Evolutionary conservation across 2,888 invertebrate species (phyloP).

Genomic region (Syritta pipiens): DNA sequence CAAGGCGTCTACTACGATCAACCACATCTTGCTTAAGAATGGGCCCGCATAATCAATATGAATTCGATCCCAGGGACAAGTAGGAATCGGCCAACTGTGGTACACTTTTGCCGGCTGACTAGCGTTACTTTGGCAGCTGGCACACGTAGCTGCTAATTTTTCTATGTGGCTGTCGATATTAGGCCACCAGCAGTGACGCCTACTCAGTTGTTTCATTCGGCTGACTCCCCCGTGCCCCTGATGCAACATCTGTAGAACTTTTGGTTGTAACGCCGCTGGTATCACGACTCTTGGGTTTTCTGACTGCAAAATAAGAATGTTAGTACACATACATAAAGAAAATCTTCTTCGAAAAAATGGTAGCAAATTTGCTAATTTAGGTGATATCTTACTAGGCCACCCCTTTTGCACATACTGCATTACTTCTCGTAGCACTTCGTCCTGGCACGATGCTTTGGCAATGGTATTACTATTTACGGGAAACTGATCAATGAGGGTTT

Average conservation of each 20-base stretch:
- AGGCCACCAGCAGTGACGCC: slow-evolving; percentile 43
- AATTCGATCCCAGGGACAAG: slow-evolving; percentile 73
- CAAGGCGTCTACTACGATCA: slow-evolving; percentile 76
- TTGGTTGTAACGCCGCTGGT: background rate
- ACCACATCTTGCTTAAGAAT: slow-evolving; percentile 71
- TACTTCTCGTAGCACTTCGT: background rate
- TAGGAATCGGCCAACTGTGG: background rate
- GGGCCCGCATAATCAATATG: slow-evolving; percentile 79
- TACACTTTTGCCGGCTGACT: background rate
- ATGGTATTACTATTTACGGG: background rate
- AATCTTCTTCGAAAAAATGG: slow-evolving; percentile 26
- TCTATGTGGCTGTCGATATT: slow-evolving; percentile 21
- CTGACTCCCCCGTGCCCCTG: slow-evolving; percentile 35
- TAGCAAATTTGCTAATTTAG: background rate
- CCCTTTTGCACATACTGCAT: slow-evolving; percentile 24
- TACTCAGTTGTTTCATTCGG: slow-evolving; percentile 27
- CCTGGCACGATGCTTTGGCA: slow-evolving; percentile 1
- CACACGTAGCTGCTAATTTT: background rate
- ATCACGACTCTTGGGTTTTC: background rate
- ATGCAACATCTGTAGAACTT: slow-evolving; percentile 17
- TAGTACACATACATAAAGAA: background rate
- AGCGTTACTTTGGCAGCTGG: background rate
- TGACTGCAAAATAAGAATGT: slow-evolving; percentile 14
- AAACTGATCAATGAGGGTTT: slow-evolving; percentile 1
- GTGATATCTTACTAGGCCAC: slow-evolving; percentile 18